Evolutionary conservation across 1,140 invertebrate species (phyloP), one percentile per base, ranked within the genome.

Genomic region (Physella acuta): DNA sequence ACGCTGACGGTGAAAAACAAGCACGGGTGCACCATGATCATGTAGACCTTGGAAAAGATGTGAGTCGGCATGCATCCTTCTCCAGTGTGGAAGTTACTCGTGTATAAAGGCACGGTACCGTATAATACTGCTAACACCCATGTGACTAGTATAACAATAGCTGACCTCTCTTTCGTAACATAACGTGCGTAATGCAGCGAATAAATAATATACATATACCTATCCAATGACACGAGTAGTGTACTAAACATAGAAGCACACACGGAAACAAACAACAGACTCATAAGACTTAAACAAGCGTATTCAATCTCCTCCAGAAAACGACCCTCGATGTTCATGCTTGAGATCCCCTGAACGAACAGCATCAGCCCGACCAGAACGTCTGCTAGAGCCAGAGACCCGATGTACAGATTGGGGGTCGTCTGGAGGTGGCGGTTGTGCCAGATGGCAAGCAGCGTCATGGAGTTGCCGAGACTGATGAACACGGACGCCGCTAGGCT

Each of bases 341-440:
- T 36, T 14, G n/a, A 36, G 33, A 56, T 56, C 16, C 64, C 53
- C 26, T 56, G 30, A 5, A 66, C 34, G 8, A 66, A 30, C 17
- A 69, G 58, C 26, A 69, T 34, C n/a, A 69, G 24, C 1, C 68
- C 68, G 1, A 61, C 68, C 49, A 69, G 28, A 1, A 49, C 17
- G 26, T 69, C 68, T 1, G 68, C 68, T 3, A 60, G 2, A 20
- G 68, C 68, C 44, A 69, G 24, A 36, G 68, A 69, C 5, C 56
- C 39, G 28, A 69, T 62, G 59, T 62, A 69, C 8, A 61, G 34
- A 33, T 62, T 69, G 31, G 68, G 58, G 3, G 58, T 61, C 1
- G 58, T 69, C 26, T 55, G 59, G 3, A 69, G 68, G 14, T 24
- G 24, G n/a, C 31, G 36, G 39, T 39, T 61, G 26, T 44, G 55